phyloP scores from a whole-genome alignment of 2,113 vertebrate species.

The Macheiramphus alcinus region DNA sequence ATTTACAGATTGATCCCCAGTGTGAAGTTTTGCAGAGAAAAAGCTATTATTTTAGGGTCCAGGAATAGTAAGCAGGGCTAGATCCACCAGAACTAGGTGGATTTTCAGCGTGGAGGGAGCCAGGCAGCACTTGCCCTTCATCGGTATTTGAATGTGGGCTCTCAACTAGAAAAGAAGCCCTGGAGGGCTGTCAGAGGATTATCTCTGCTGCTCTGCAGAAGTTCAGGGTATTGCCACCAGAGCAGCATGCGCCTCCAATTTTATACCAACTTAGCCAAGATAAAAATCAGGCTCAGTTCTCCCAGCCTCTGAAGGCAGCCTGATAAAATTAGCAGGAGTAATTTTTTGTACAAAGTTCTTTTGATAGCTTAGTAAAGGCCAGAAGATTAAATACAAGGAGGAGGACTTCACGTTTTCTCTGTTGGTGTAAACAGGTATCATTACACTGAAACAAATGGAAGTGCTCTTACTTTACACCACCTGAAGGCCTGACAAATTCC shows the following conservation, averaged over 20 bases:
- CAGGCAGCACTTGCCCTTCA: neutral
- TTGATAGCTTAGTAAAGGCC: neutral
- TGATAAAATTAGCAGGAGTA: neutral
- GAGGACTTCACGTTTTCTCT: neutral
- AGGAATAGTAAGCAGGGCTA: neutral
- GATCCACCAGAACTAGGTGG: neutral
- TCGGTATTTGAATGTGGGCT: neutral
- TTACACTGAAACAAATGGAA: neutral
- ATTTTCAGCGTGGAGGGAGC: neutral
- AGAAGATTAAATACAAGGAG: neutral
- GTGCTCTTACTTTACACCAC: neutral
- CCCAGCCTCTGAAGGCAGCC: neutral
- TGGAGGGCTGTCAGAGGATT: neutral
- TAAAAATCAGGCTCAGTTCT: accelerated
- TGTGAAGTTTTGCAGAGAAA: neutral
- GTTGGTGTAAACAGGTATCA: neutral
- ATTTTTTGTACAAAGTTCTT: neutral
- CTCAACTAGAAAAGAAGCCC: neutral
- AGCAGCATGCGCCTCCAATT: neutral
- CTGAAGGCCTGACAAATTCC: neutral
- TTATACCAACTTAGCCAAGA: neutral
- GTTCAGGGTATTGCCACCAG: neutral
- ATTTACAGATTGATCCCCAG: neutral
- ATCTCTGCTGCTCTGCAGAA: neutral
- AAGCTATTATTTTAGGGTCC: neutral